Evolutionary conservation across 2,113 vertebrate genomes (phyloP).

Genomic region (Ellobius talpinus): DNA sequence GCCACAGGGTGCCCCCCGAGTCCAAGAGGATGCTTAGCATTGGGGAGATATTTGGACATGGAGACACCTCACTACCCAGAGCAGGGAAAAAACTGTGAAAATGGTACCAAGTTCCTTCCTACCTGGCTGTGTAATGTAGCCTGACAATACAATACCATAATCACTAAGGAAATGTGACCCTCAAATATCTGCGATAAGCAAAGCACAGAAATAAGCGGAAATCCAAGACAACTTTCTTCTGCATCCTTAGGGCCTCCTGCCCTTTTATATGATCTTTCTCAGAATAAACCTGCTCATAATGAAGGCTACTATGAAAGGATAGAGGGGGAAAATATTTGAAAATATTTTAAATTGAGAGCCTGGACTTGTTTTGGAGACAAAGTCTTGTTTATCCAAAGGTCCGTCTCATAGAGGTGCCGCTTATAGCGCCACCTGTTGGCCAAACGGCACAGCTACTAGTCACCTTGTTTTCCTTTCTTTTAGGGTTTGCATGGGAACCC

Average conservation of each 20-base stretch:
- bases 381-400: background rate
- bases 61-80: background rate
- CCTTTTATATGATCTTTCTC: background rate
- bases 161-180: background rate
- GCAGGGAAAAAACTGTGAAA: background rate
- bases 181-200: background rate
- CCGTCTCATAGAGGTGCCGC: background rate
- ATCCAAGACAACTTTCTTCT: background rate
- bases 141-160: background rate
- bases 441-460: background rate
- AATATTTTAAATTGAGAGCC: background rate
- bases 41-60: slow-evolving; percentile 78
- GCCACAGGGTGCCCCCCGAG: slow-evolving; percentile 80
- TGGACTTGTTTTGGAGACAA: background rate
- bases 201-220: slow-evolving; percentile 52
- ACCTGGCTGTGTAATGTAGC: background rate
- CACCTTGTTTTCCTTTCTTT: background rate
- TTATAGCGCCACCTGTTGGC: slow-evolving; percentile 35
- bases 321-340: background rate
- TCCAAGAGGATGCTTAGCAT: slow-evolving; percentile 83
- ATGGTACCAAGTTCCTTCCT: background rate
- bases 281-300: background rate
- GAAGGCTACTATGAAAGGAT: background rate
- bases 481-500: background rate
- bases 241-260: background rate